These are phyloP conservation scores for Caenorhabditis inopinata DNA, from an alignment of 1,140 invertebrate species.

Conservation along the genomic window DNA sequence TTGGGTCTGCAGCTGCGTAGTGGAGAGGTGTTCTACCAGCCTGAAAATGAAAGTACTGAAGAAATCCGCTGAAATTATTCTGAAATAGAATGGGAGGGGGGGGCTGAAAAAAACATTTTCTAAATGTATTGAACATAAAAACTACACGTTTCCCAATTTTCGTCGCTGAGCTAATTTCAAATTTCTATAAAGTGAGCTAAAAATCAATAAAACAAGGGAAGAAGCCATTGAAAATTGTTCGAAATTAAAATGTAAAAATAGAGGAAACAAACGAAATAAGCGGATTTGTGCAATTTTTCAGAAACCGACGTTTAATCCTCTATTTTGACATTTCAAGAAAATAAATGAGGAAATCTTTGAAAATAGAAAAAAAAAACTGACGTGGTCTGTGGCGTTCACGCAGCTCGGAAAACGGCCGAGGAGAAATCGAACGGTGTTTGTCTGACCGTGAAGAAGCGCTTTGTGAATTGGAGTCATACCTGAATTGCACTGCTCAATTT, in stretches of 20 bases:
- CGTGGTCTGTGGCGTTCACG: slow-evolving; percentile 77
- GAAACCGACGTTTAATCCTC: no score
- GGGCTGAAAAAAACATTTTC: no score
- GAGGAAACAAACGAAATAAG: neutral
- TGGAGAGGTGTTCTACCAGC: slow-evolving; percentile 61
- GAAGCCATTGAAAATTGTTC: neutral
- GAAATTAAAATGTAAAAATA: neutral
- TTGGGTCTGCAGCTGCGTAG: slow-evolving; percentile 64
- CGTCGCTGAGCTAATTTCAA: no score
- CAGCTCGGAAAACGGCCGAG: slow-evolving; percentile 76
- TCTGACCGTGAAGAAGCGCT: slow-evolving; percentile 74
- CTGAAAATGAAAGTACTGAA: slow-evolving; percentile 49
- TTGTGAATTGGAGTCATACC: slow-evolving; percentile 84
- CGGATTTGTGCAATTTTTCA: neutral
- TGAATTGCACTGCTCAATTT: slow-evolving; percentile 4
- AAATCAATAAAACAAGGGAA: neutral
- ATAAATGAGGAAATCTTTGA: no score
- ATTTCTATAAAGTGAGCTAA: no score
- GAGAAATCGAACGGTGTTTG: slow-evolving; percentile 72
- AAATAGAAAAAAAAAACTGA: slow-evolving; percentile 67
- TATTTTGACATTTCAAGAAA: no score
- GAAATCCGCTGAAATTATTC: neutral
- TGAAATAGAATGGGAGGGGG: no score
- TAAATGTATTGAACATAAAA: no score
- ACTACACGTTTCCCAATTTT: no score